phyloP scores from a whole-genome alignment of 1,140 invertebrate species.

The Plectus sambesii region DNA sequence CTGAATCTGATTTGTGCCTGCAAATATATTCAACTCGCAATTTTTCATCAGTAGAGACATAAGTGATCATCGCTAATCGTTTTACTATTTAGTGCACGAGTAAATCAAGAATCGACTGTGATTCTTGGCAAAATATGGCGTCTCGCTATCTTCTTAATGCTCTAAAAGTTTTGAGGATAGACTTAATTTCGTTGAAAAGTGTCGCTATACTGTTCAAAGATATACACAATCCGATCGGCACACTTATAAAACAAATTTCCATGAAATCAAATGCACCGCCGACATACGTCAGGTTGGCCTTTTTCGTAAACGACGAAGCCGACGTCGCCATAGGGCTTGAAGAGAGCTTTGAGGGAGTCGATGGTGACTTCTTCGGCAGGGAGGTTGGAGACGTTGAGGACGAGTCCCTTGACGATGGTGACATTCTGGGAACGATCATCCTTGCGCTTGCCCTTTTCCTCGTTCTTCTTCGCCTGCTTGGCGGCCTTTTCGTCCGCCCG shows the following conservation, averaged over 20 bases:
- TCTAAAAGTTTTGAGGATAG: too few species aligned
- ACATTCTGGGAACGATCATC: conserved; percentile 28
- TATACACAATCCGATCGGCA: too few species aligned
- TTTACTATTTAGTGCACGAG: conserved; percentile 55
- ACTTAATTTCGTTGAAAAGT: conserved; percentile 18
- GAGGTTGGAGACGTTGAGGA: conserved; percentile 34
- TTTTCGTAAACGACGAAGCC: conserved; percentile 35
- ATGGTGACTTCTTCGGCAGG: conserved; percentile 13
- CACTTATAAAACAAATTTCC: neutral
- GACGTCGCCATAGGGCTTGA: conserved; percentile 31
- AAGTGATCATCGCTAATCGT: conserved; percentile 60
- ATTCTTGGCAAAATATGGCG: conserved; percentile 48
- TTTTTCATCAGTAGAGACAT: conserved; percentile 54
- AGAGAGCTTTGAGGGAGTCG: conserved; percentile 33
- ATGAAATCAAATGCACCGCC: neutral
- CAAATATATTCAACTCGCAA: conserved; percentile 61
- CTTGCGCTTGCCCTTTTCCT: conserved; percentile 34
- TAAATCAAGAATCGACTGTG: conserved; percentile 60
- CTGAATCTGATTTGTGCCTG: conserved; percentile 60
- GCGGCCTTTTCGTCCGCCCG: conserved; percentile 44
- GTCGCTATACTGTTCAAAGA: too few species aligned
- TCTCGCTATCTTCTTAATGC: too few species aligned
- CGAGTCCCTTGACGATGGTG: conserved; percentile 33
- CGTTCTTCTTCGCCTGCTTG: conserved; percentile 47
- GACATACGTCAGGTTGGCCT: conserved; percentile 18